Evolutionary conservation across 2,888 invertebrate species (phyloP).

Genomic region (Molanna angustata): DNA sequence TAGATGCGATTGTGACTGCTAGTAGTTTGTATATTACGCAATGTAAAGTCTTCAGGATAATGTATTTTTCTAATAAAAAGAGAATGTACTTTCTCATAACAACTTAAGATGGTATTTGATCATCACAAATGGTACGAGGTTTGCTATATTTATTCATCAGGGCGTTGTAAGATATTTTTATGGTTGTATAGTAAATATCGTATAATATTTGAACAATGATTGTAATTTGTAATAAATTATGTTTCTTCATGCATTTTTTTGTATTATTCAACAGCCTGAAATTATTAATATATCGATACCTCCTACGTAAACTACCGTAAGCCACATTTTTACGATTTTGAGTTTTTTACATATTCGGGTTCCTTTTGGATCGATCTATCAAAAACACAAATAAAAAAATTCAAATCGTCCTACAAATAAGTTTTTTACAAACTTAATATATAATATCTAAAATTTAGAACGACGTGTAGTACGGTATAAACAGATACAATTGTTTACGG

Average conservation of each 20-base stretch:
- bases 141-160: background rate
- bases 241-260: constrained; percentile 10
- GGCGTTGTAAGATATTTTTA: constrained; percentile 24
- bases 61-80: background rate
- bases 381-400: too few relatives aligned
- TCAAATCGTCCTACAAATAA: too few relatives aligned
- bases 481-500: too few relatives aligned
- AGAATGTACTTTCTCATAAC: too few relatives aligned
- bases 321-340: too few relatives aligned
- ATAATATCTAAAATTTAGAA: too few relatives aligned
- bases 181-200: constrained; percentile 24
- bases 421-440: too few relatives aligned
- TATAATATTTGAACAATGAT: constrained; percentile 14
- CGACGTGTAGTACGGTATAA: too few relatives aligned
- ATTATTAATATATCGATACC: background rate
- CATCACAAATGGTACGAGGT: background rate
- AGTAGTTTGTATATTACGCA: background rate
- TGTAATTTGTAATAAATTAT: constrained; percentile 25
- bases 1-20: background rate
- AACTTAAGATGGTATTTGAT: background rate
- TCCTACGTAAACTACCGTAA: too few relatives aligned
- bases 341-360: too few relatives aligned
- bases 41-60: background rate
- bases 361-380: too few relatives aligned
- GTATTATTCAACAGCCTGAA: background rate